Evolutionary conservation across 1,140 invertebrate genomes (phyloP), one percentile per base, ranked within the genome.

Genomic region (Battus philenor): DNA sequence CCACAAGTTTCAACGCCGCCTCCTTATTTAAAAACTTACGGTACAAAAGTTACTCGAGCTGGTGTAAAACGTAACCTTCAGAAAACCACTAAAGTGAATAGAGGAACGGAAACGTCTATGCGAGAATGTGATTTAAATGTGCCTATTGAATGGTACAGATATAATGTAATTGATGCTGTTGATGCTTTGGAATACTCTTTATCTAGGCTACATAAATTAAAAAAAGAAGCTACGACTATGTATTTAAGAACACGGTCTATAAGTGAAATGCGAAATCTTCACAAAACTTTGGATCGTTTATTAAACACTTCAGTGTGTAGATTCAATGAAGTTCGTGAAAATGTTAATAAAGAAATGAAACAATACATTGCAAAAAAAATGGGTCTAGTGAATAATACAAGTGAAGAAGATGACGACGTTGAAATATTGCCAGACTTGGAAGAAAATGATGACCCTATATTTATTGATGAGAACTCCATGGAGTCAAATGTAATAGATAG

Each of bases 401-500:
- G 46, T 39, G 55, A 65, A 9, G 59, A 61, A 4, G 74, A 77
- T 8, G 77, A 83, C 27, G 84, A 86, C 30, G 84, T 86, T 1
- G 78, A 86, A 72, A 86, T 86, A 56, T 70, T 86, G 30, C 68
- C 67, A 0, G 65, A 84, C 44, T 29, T 41, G 4, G 46, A 62
- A 11, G 63, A 70, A 6, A 68, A 77, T 41, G 82, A 85, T 17
- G 82, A 85, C 50, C 82, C 86, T 1, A 87, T 87, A 48, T 87
- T 81, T 51, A 87, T 87, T 44, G 86, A 87, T 47, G 86, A 87
- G 59, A 87, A 87, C 58, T 87, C 86, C 0, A 56, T 73, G 8
- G 86, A 85, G 16, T 86, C 81, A 3, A 59, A 61, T 46, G 39
- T 51, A 0, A 65, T 62, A 38, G 70, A 68, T 8, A 66, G 39